phyloP scores from a whole-genome alignment of 2,113 vertebrate species.

The Circaetus cinerascens region DNA sequence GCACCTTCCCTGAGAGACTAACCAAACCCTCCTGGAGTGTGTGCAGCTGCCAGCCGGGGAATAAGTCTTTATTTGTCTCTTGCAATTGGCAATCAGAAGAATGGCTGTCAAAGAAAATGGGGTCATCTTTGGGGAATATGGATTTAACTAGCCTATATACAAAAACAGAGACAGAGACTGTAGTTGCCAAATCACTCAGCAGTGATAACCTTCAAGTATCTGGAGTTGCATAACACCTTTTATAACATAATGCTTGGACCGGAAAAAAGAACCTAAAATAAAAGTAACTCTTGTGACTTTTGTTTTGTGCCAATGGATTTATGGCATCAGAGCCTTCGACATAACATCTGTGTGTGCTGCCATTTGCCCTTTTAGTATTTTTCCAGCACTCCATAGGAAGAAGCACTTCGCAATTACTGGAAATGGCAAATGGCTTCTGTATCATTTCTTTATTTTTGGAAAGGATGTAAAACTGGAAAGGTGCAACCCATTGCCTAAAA shows the following conservation, averaged over 20 bases:
- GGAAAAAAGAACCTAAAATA: constrained; percentile 28
- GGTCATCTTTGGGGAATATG: background rate
- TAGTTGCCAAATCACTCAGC: background rate
- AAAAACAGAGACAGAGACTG: background rate
- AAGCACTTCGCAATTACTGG: constrained; percentile 47
- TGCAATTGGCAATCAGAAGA: background rate
- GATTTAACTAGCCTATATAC: background rate
- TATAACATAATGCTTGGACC: background rate
- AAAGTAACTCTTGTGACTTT: background rate
- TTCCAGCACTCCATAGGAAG: constrained; percentile 48
- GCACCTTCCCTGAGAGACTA: background rate
- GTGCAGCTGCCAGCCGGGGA: background rate
- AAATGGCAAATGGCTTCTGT: constrained; percentile 33
- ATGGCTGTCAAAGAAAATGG: background rate
- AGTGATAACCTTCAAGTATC: background rate
- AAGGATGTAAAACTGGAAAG: background rate
- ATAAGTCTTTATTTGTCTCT: background rate
- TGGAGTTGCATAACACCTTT: background rate
- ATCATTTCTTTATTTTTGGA: constrained; percentile 45
- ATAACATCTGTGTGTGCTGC: constrained; percentile 5
- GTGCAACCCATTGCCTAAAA: background rate
- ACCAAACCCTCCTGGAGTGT: background rate
- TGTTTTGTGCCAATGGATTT: constrained; percentile 34
- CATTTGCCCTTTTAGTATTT: constrained; percentile 44
- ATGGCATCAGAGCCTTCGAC: background rate